Base-by-base conservation (phyloP, 2,888 invertebrate genomes). In the Podabrus alpinus region DNA sequence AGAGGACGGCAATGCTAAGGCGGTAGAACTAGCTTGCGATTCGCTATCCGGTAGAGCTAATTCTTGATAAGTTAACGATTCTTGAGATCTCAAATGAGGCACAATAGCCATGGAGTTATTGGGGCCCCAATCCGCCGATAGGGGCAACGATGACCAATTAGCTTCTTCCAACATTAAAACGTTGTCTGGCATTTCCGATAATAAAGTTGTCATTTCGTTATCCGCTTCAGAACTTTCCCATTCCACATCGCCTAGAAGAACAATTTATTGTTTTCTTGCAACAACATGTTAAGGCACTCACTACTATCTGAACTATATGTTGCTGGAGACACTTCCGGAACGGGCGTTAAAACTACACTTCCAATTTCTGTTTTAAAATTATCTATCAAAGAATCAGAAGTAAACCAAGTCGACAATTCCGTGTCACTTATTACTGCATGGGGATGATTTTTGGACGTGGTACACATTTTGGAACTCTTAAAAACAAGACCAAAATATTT, bases 211-310 rank as follows among this genome's bases (percentile, higher is more conserved):
- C 85, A 89, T 87, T 79, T 89, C 90, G 11, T 87, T 87, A 68
- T 92, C 93, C 60, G 89, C 88, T 81, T 92, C 93, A 72, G 92
- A 91, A 3, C 91, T 90, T 83, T 94, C 94, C 91, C 94, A 95
- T 81, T 95, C 95, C 13, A 93, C 90, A 83, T 94, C 94, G 83
- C 91, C 92, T 92, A 83, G 2, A 45, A n/a, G 5, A n/a, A 45
- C 4, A 61, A 11, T 15, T 13, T 19, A 24, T 60, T 13, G 15
- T 10, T 9, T 13, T 25, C 17, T 71, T 15, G 24, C 59, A 21
- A 29, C 13, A 71, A 66, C 64, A 13, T n/a, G 17, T 29, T 66
- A 64, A 0, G 15, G 15, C 24, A 59, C 59, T 61, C 74, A 64
- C 89, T 84, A 89, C 93, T 92, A 84, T 94, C 93, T 61, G 92